Conservation (phyloP, 2,888 invertebrate genomes). For the Archips xylosteana region DNA sequence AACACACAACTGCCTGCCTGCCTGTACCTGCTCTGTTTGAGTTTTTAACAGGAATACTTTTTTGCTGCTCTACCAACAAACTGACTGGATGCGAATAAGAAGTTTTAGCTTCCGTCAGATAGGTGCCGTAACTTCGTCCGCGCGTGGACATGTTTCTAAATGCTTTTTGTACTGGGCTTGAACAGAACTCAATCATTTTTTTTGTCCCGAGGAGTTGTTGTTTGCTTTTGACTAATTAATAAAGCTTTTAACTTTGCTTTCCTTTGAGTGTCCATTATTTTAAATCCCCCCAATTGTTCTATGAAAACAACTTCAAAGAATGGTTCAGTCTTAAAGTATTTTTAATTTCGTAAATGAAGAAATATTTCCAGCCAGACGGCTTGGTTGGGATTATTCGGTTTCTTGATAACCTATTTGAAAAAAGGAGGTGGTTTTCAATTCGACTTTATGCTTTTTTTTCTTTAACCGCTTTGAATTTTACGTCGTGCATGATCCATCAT, state of each 20-base stretch:
- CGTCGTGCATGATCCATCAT: too few species aligned
- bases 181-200: constrained; percentile 8
- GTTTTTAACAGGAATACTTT: too few species aligned
- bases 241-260: constrained; percentile 20
- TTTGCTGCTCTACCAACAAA: background rate
- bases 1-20: too few species aligned
- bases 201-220: constrained; percentile 6
- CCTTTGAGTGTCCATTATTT: constrained; percentile 4
- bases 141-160: background rate
- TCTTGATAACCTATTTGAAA: background rate
- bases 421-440: too few species aligned
- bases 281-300: constrained; percentile 14
- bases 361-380: background rate
- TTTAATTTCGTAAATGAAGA: constrained; percentile 12
- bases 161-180: constrained; percentile 13
- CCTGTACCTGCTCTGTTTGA: too few species aligned
- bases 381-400: background rate
- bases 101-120: background rate
- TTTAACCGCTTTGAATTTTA: too few species aligned
- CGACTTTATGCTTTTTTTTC: too few species aligned
- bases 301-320: constrained; percentile 24
- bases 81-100: background rate
- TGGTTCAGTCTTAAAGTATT: constrained; percentile 14
- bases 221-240: constrained; percentile 30
- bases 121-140: background rate